Evolutionary conservation across 2,888 invertebrate genomes (phyloP).

Genomic region (Blera fallax): DNA sequence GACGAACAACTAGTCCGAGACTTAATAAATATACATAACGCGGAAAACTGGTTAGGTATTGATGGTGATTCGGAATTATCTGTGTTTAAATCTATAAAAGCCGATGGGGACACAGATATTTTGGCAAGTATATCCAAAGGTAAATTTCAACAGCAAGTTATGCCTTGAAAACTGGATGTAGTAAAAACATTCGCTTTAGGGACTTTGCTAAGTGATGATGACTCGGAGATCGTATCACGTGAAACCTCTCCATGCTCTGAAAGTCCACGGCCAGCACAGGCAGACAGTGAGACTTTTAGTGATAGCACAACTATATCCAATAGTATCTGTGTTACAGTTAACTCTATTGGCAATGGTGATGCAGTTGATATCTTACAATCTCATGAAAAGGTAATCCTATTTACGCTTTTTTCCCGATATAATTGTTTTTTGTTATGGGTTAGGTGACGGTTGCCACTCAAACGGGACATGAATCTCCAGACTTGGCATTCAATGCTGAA

Average conservation of each 20-base stretch:
- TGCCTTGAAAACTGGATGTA: slow-evolving; percentile 19
- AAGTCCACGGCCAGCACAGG: slow-evolving; percentile 81
- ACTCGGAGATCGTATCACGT: slow-evolving; percentile 86
- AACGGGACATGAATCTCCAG: slow-evolving; percentile 90
- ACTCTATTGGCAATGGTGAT: background rate
- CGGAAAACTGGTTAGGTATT: slow-evolving; percentile 96
- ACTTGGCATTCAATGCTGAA: slow-evolving; percentile 85
- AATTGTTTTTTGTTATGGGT: background rate
- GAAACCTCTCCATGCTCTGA: slow-evolving; percentile 89
- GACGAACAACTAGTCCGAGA: slow-evolving; percentile 94
- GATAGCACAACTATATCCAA: slow-evolving; percentile 76
- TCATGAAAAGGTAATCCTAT: slow-evolving; percentile 67
- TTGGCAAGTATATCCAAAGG: slow-evolving; percentile 73
- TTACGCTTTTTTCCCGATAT: background rate
- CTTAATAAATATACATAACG: slow-evolving; percentile 95
- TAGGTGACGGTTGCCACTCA: slow-evolving; percentile 93
- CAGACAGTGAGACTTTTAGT: slow-evolving; percentile 77
- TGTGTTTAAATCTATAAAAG: slow-evolving; percentile 89
- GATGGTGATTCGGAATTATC: slow-evolving; percentile 93
- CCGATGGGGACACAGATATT: slow-evolving; percentile 85
- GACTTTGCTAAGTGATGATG: slow-evolving; percentile 84
- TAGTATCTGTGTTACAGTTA: background rate
- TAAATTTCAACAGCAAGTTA: slow-evolving; percentile 80
- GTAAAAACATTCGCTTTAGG: slow-evolving; percentile 62
- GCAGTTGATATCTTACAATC: slow-evolving; percentile 31